Evolutionary conservation across 2,888 invertebrate species (phyloP).

Genomic region (Allophyes oxyacanthae): DNA sequence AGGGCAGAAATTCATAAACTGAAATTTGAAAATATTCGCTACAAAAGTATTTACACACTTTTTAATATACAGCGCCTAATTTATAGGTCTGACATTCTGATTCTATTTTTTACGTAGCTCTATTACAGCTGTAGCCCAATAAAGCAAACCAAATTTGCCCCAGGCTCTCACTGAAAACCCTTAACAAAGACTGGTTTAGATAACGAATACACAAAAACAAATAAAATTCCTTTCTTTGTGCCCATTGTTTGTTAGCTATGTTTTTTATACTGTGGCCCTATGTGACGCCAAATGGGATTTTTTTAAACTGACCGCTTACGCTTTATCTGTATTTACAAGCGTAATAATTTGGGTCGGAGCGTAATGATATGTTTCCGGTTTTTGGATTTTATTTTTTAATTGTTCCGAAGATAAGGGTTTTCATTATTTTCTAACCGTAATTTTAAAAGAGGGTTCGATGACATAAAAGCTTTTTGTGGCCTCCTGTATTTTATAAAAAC

Average conservation of each 20-base stretch:
- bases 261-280: constrained; percentile 49
- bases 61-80: constrained; percentile 1
- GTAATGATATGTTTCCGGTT: constrained; percentile 35
- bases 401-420: constrained; percentile 33
- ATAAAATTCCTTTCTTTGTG: constrained; percentile 62
- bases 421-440: constrained; percentile 23
- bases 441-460: constrained; percentile 5
- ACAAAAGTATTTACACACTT: no score
- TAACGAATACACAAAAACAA: constrained; percentile 69
- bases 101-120: constrained; percentile 48
- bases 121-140: constrained; percentile 55
- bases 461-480: constrained; percentile 5
- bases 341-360: constrained; percentile 39
- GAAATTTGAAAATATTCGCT: no score
- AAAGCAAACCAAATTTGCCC: constrained; percentile 65
- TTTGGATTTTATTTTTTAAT: constrained; percentile 42
- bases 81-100: constrained; percentile 22
- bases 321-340: constrained; percentile 42
- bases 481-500: not conserved
- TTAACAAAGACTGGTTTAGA: constrained; percentile 67
- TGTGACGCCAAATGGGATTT: constrained; percentile 27
- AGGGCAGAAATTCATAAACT: no score
- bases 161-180: constrained; percentile 59
- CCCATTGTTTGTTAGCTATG: constrained; percentile 55
- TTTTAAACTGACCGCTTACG: constrained; percentile 17